Evolutionary conservation across 2,888 invertebrate genomes (phyloP), one percentile per base, ranked within the genome.

Genomic region (Drosophila falleni): DNA sequence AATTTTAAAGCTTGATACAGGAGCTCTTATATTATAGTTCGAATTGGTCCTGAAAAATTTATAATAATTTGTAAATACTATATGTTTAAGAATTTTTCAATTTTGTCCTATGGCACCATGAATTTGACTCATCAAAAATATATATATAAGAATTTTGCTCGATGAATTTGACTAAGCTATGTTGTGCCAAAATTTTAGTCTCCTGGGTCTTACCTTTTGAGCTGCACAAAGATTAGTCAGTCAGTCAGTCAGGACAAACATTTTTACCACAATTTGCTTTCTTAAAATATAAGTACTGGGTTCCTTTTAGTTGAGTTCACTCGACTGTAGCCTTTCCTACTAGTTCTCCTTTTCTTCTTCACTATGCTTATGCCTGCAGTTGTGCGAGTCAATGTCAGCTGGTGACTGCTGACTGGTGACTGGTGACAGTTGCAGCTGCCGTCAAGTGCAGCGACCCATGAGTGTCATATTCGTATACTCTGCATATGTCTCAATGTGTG

Each of bases 371-470:
- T 37, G 6, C 26, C 39, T 41, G 47, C 46, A 47, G 47, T 58
- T 37, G 51, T 55, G 62, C 61, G 62, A 78, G 78, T 78, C 69
- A 68, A 60, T 73, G 67, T 67, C 73, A 71, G 61, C 64, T 37
- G 37, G 0, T n/a, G 37, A 8, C n/a, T n/a, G 37, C 2, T 37
- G 39, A 58, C 71, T 49, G 61, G 72, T 54, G 78, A 78, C 78
- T 49, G 61, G 72, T 54, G 78, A 78, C 78, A 78, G 74, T 78
- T 73, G 74, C 78, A 61, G 65, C 68, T 46, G 74, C 65, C 33
- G 50, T 74, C 78, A 78, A 44, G 47, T 78, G 62, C 65, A 74
- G 65, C 62, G 39, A 53, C 60, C 59, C 67, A 71, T 56, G 71
- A 67, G 67, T 71, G 61, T 42, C 77, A 76, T 50, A 75, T 60